Percentiles rank a stretch among this genome's conserved stretches.
These are phyloP conservation scores for Nyctibius bracteatus DNA, from an alignment of 2,113 vertebrate species.

Conservation along the genomic window DNA sequence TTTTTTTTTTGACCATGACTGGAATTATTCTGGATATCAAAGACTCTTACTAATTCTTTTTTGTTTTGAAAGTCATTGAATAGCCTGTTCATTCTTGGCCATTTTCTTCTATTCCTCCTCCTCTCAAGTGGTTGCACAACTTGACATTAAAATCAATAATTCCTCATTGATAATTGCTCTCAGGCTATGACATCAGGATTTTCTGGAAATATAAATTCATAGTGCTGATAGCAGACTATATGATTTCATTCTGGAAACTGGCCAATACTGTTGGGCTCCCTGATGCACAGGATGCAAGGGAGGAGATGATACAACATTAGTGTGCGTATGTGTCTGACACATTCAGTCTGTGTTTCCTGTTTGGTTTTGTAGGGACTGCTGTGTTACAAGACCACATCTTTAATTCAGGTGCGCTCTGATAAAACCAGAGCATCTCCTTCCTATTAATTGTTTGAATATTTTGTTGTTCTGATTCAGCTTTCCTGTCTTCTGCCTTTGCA, in stretches of 20 bases:
- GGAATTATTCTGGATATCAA: not conserved
- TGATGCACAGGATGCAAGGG: not conserved
- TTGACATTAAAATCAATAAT: constrained; percentile 21
- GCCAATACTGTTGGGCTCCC: constrained; percentile 6
- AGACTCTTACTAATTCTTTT: not conserved
- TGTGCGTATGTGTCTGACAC: not conserved
- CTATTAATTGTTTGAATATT: not conserved
- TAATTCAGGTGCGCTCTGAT: not conserved
- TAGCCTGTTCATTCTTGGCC: not conserved
- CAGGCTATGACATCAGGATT: constrained; percentile 11
- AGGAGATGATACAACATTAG: not conserved
- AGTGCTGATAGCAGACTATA: constrained; percentile 15
- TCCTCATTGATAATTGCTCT: constrained; percentile 44
- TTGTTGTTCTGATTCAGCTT: not conserved
- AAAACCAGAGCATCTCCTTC: not conserved
- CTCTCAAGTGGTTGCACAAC: not conserved
- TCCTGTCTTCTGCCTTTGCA: not conserved
- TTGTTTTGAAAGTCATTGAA: not conserved
- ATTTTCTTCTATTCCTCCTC: not conserved
- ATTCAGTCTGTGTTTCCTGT: not conserved
- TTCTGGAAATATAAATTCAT: constrained; percentile 24
- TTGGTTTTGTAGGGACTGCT: not conserved
- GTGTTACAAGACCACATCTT: not conserved
- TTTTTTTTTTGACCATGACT: not conserved
- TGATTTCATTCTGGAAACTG: constrained; percentile 41